Conservation (phyloP, 1,140 invertebrate genomes). For the Cotesia vestalis region DNA sequence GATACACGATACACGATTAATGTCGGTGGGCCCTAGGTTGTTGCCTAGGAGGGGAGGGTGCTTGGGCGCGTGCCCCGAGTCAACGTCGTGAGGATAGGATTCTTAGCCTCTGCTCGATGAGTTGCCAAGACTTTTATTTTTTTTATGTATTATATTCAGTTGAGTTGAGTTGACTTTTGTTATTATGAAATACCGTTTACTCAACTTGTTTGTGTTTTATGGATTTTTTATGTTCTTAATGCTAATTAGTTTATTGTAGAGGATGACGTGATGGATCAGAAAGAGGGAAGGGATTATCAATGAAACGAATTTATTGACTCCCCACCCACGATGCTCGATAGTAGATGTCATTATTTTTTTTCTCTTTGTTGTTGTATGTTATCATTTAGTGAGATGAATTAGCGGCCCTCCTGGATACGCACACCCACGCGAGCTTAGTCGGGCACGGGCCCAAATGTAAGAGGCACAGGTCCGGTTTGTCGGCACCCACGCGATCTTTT, state of each 20-base stretch:
- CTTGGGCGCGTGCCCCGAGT: conserved; percentile 59
- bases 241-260: no score
- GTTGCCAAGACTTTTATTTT: conserved; percentile 9
- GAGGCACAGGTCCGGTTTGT: no score
- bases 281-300: not conserved
- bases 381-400: conserved; percentile 27
- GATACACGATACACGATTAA: not conserved
- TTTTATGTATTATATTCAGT: not conserved
- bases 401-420: not conserved
- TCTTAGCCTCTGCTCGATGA: conserved; percentile 8
- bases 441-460: no score
- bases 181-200: no score
- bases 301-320: not conserved
- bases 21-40: not conserved
- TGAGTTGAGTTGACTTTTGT: not conserved
- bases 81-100: conserved; percentile 42
- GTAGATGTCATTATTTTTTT: no score
- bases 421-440: no score
- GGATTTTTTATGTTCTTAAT: no score
- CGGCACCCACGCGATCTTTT: no score
- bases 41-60: conserved; percentile 1
- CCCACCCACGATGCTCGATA: conserved; percentile 7
- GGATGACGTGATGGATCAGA: no score
- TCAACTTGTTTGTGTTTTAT: no score
- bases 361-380: not conserved